Evolutionary conservation across 2,113 vertebrate species (phyloP).

Genomic region (Limanda limanda): DNA sequence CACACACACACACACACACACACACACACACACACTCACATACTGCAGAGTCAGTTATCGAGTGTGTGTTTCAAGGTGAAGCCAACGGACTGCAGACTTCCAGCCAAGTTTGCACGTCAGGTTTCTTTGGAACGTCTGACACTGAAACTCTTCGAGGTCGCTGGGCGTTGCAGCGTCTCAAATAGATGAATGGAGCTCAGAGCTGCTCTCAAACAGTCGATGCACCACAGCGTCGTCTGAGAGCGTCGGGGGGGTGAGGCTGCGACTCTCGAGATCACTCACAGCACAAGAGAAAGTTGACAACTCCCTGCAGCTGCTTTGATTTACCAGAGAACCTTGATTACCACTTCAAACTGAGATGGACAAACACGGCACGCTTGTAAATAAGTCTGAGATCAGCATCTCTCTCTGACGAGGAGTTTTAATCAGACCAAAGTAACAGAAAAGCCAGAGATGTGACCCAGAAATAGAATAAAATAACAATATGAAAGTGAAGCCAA

Average conservation of each 20-base stretch:
- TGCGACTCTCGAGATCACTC: slow-evolving; percentile 53
- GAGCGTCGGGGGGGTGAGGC: slow-evolving; percentile 27
- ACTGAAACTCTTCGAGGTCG: slow-evolving; percentile 31
- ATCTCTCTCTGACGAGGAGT: not conserved
- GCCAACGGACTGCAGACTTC: slow-evolving; percentile 16
- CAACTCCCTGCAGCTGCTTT: slow-evolving; percentile 3
- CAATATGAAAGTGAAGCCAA: too few species aligned
- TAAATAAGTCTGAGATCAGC: not conserved
- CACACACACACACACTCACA: too few species aligned
- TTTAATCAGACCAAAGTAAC: not conserved
- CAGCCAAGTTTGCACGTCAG: slow-evolving; percentile 3
- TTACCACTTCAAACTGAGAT: too few species aligned
- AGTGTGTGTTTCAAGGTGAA: slow-evolving; percentile 12
- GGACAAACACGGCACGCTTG: not conserved
- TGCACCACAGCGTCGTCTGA: slow-evolving; percentile 14
- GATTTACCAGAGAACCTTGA: not conserved
- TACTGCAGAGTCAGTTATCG: slow-evolving; percentile 37
- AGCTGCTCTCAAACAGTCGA: slow-evolving; percentile 53
- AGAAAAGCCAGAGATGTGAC: not conserved
- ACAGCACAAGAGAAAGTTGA: slow-evolving; percentile 56
- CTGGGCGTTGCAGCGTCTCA: slow-evolving; percentile 21
- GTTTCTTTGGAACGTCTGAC: slow-evolving; percentile 29
- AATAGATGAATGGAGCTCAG: slow-evolving; percentile 46
- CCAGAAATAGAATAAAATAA: not conserved
- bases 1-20: too few species aligned